A percentile compares a stretch with the other conserved stretches of the same genome.
Conservation (phyloP, 1,140 invertebrate genomes). For the Cotesia typhae region DNA sequence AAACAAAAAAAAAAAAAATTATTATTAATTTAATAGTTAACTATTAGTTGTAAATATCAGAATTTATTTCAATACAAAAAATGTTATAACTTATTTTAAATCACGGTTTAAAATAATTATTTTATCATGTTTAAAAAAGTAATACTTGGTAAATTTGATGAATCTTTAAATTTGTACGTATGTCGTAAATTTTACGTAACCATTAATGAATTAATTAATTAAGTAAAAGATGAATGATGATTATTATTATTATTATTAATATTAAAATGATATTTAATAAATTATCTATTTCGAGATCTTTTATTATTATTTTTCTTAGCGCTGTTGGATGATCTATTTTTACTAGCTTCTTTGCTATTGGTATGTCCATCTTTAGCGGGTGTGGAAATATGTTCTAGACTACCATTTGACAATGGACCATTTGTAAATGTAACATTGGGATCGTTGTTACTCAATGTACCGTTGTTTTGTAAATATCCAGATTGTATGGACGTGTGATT, state of each 20-base stretch:
- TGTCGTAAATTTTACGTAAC: background rate
- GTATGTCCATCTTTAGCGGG: constrained; percentile 68
- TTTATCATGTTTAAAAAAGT: background rate
- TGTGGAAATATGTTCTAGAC: constrained; percentile 63
- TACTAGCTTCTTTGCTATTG: constrained; percentile 69
- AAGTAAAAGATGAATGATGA: background rate
- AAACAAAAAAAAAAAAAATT: constrained; percentile 10
- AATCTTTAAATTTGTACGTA: background rate
- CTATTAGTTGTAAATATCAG: constrained; percentile 18
- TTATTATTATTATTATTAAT: constrained; percentile 19
- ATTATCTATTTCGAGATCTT: constrained; percentile 75
- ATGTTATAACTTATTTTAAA: background rate
- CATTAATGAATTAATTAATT: too few species aligned
- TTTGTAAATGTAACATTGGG: constrained; percentile 74
- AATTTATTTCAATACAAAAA: constrained; percentile 10
- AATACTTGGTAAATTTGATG: background rate
- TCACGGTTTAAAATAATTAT: too few species aligned
- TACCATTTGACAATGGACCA: constrained; percentile 67
- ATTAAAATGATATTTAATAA: constrained; percentile 12
- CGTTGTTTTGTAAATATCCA: constrained; percentile 69
- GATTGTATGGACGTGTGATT: constrained; percentile 75
- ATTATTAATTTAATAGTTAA: constrained; percentile 19
- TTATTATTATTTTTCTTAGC: constrained; percentile 76
- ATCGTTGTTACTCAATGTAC: constrained; percentile 69
- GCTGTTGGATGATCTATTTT: constrained; percentile 70